Evolutionary conservation across 2,888 invertebrate genomes (phyloP), one percentile per base, ranked within the genome.

Genomic region (Adela reaumurella): DNA sequence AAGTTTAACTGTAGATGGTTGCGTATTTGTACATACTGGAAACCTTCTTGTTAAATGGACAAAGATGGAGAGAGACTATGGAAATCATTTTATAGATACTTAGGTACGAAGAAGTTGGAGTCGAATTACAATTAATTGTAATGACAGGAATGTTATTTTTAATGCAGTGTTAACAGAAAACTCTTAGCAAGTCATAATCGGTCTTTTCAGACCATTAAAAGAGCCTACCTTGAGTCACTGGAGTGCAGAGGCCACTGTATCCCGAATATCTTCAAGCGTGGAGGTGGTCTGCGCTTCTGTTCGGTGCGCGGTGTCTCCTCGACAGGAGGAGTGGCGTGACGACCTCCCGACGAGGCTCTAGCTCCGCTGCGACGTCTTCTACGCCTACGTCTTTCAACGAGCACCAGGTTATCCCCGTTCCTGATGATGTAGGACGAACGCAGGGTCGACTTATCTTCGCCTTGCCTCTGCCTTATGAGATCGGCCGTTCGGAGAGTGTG

Each of bases 221-320:
- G n/a, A n/a, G n/a, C n/a, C n/a, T n/a, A 74, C 80, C 80, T 74
- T 43, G 77, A 70, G 57, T 80, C 80, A 59, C 74, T 73, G 50
- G 80, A 77, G 60, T 80, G 80, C 59, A 80, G 61, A 14, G 80
- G 80, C 80, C 80, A 80, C 65, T 80, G 80, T 56, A 80, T 80
- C 10, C 80, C 80, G 54, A 80, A 80, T 54, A 80, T 67, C 61
- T 79, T 78, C 56, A 80, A 57, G 19, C 77, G 67, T 24, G 78
- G 67, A n/a, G 80, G 79, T 43, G 79, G 80, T 17, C 77, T 65
- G 1, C 78, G 69, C 56, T 77, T 78, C 55, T 71, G 74, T 53
- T 78, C 78, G 1, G 74, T 62, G 1, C 77, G 67, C 43, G 71
- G 61, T 28, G 61, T 67, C 52, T 77, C 77, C 51, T 76, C 78